Evolutionary conservation across 2,888 invertebrate genomes (phyloP).

Genomic region (Coleophora flavipennella): DNA sequence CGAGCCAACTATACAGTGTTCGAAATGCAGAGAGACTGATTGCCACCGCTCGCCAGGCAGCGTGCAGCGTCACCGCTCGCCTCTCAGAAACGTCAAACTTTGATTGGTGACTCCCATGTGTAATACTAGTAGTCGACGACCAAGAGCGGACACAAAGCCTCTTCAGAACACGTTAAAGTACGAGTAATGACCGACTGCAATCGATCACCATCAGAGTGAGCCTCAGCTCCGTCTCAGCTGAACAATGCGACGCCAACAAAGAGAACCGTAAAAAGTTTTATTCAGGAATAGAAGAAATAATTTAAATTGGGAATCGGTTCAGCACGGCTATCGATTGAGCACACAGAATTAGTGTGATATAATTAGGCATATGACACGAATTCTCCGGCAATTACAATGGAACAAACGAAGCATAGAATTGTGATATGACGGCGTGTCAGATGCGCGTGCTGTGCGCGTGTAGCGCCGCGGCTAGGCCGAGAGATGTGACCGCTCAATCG

Average conservation of each 20-base stretch:
- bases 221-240: slow-evolving; percentile 22
- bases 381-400: slow-evolving; percentile 62
- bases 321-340: slow-evolving; percentile 48
- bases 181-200: slow-evolving; percentile 28
- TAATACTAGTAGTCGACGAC: slow-evolving; percentile 61
- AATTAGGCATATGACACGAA: slow-evolving; percentile 70
- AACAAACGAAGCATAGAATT: slow-evolving; percentile 65
- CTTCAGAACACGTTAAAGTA: slow-evolving; percentile 31
- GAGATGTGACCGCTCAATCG: slow-evolving; percentile 64
- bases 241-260: slow-evolving; percentile 40
- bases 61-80: too few species aligned
- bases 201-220: slow-evolving; percentile 48
- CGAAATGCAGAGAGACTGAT: slow-evolving; percentile 48
- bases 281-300: slow-evolving; percentile 11
- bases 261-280: slow-evolving; percentile 13
- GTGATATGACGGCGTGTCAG: slow-evolving; percentile 61
- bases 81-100: slow-evolving; percentile 60
- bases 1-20: slow-evolving; percentile 43
- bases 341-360: slow-evolving; percentile 55
- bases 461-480: background rate
- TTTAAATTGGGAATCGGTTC: slow-evolving; percentile 22
- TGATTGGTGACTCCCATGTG: slow-evolving; percentile 72
- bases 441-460: slow-evolving; percentile 38
- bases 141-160: slow-evolving; percentile 29
- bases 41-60: slow-evolving; percentile 35